Percentiles rank a stretch among this genome's conserved stretches.
Evolutionary conservation across 2,113 vertebrate species (phyloP).

Genomic region (Tupaia tana): DNA sequence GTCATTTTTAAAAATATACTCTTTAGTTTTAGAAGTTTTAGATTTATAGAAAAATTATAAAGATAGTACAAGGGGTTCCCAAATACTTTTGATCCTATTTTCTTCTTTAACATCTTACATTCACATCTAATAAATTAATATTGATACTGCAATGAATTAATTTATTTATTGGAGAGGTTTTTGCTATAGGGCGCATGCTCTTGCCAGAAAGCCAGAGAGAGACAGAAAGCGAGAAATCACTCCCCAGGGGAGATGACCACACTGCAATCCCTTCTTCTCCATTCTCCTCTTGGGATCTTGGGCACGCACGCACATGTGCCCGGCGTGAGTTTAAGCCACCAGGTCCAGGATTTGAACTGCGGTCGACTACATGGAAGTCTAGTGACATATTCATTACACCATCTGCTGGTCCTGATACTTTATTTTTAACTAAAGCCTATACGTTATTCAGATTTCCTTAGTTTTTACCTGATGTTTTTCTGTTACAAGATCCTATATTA

Average conservation of each 20-base stretch:
- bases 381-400: too few species aligned
- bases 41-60: not conserved
- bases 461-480: not conserved
- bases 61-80: not conserved
- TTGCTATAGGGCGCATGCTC: too few species aligned
- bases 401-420: not conserved
- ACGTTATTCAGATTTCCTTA: not conserved
- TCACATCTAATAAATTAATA: not conserved
- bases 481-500: not conserved
- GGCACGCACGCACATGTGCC: too few species aligned
- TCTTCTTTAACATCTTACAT: not conserved
- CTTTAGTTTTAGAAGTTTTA: constrained; percentile 30
- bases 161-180: too few species aligned
- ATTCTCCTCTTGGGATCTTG: too few species aligned
- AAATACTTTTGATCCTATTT: not conserved
- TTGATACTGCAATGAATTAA: not conserved
- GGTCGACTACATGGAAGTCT: too few species aligned
- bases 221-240: too few species aligned
- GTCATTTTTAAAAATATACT: not conserved
- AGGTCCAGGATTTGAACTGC: too few species aligned
- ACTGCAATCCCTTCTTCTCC: too few species aligned
- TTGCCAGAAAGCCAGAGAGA: too few species aligned
- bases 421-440: not conserved
- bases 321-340: too few species aligned
- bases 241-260: too few species aligned